phyloP scores from a whole-genome alignment of 1,140 invertebrate species.

The Calliphora vicina region DNA sequence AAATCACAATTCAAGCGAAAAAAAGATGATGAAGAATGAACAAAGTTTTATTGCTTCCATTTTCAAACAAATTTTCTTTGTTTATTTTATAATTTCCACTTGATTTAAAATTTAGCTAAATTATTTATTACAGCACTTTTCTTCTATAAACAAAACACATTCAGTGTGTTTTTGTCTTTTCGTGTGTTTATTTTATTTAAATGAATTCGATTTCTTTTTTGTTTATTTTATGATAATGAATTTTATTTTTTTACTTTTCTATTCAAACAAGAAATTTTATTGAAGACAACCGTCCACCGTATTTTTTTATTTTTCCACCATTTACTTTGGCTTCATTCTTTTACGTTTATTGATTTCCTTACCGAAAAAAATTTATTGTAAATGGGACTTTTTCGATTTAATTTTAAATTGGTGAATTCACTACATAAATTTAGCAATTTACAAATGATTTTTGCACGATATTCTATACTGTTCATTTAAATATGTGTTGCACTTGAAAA shows the following conservation, averaged over 20 bases:
- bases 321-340: slow-evolving; percentile 23
- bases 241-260: background rate
- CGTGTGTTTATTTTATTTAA: background rate
- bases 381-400: background rate
- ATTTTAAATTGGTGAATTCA: background rate
- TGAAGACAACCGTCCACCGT: background rate
- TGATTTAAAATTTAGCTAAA: background rate
- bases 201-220: background rate
- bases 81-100: slow-evolving; percentile 29
- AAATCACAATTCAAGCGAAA: slow-evolving; percentile 28
- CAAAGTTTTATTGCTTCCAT: slow-evolving; percentile 31
- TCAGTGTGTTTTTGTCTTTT: background rate
- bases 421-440: background rate
- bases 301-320: background rate
- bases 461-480: background rate
- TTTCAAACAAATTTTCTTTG: slow-evolving; percentile 27
- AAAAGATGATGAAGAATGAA: background rate
- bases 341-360: slow-evolving; percentile 34
- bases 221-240: background rate
- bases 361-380: slow-evolving; percentile 8
- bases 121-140: background rate
- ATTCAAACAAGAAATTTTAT: background rate
- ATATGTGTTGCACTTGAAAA: background rate
- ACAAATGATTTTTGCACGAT: background rate
- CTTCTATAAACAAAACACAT: background rate